These are phyloP conservation scores for Chlorops oryzae DNA, from an alignment of 1,140 invertebrate genomes.

Conservation along the genomic window DNA sequence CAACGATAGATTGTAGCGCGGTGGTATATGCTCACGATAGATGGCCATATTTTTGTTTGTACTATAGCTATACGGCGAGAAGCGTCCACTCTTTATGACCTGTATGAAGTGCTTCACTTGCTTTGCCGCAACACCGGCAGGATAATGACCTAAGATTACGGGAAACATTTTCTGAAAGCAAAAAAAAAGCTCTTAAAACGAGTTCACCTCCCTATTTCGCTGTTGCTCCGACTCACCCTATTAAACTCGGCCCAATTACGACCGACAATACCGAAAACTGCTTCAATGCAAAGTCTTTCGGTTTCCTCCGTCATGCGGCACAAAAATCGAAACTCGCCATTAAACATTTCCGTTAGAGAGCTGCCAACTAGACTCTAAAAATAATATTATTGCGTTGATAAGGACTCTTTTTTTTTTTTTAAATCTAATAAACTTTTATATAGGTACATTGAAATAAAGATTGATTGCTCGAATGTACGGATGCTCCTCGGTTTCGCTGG, in stretches of 20 bases:
- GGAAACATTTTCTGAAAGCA: constrained; percentile 55
- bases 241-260: constrained; percentile 45
- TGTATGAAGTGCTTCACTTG: constrained; percentile 46
- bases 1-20: constrained; percentile 55
- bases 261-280: constrained; percentile 42
- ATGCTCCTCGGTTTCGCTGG: constrained; percentile 43
- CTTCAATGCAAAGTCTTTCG: constrained; percentile 39
- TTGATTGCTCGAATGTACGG: constrained; percentile 39
- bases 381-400: no score
- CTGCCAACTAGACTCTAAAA: constrained; percentile 38
- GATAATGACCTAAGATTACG: constrained; percentile 67
- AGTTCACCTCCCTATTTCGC: no score
- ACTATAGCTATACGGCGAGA: constrained; percentile 43
- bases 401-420: background rate
- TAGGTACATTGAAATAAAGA: constrained; percentile 41
- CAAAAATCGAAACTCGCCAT: constrained; percentile 39
- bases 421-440: background rate
- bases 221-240: constrained; percentile 35
- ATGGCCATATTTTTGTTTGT: constrained; percentile 47
- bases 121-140: constrained; percentile 42
- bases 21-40: constrained; percentile 51
- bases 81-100: constrained; percentile 36
- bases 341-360: constrained; percentile 44
- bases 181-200: constrained; percentile 45
- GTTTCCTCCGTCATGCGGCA: constrained; percentile 46